phyloP scores from a whole-genome alignment of 2,888 invertebrate genomes.

The Netelia fuscicornis region DNA sequence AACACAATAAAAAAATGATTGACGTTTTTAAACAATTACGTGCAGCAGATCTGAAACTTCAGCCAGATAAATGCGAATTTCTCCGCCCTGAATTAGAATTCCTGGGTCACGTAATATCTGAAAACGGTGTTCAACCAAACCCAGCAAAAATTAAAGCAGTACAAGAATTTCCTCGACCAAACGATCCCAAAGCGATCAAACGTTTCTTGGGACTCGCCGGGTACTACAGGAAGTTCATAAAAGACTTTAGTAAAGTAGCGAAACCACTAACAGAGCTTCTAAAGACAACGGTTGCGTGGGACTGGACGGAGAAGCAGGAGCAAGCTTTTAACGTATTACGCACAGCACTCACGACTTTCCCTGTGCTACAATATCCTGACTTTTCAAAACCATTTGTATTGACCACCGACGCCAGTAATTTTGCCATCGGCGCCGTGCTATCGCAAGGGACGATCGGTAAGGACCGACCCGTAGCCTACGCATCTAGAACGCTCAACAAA shows the following conservation, averaged over 20 bases:
- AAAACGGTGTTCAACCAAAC: background rate
- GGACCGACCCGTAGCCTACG: constrained; percentile 47
- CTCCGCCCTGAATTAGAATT: too few relatives aligned
- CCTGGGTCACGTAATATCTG: background rate
- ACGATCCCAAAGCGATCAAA: background rate
- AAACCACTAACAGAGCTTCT: background rate
- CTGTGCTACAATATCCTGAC: constrained; percentile 51
- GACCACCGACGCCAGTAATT: constrained; percentile 47
- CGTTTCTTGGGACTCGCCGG: background rate
- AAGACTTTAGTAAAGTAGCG: background rate
- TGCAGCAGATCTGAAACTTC: too few relatives aligned
- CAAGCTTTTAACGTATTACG: constrained; percentile 33
- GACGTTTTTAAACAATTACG: too few relatives aligned
- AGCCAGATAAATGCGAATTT: constrained; percentile 21
- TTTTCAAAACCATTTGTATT: constrained; percentile 38
- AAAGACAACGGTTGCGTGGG: background rate
- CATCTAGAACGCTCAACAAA: constrained; percentile 20
- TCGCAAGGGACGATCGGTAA: constrained; percentile 48
- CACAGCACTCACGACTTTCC: constrained; percentile 8
- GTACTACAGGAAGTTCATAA: background rate
- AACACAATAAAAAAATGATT: too few relatives aligned
- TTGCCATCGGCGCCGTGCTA: constrained; percentile 48
- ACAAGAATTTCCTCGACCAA: background rate
- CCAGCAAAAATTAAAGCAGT: background rate
- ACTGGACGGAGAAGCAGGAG: constrained; percentile 7